Base-by-base conservation (phyloP, 2,888 invertebrate species). In the Synanthedon formicaeformis region DNA sequence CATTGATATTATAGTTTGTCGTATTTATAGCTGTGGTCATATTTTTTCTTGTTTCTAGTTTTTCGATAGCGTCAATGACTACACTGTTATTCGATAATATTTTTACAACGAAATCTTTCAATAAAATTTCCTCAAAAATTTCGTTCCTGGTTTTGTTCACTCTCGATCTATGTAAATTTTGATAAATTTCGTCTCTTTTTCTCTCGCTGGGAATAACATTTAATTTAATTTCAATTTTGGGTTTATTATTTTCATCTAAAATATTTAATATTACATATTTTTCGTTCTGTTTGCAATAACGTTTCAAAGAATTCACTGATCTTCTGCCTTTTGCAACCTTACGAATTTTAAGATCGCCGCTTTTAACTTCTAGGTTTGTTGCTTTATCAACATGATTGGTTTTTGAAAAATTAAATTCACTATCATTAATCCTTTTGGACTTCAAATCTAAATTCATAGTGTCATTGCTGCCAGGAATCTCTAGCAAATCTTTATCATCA, bases 211-310 rank as follows among this genome's bases (percentile, higher is more conserved):
- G 52, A 52, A 27, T 14, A n/a, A 34, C 34, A 10, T 34, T 56
- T 27, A 79, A 50, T 62, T 74, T 73, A 6, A 80, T 75, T 62
- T 76, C 72, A 51, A 78, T 63, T 54, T 61, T 69, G 2, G 73
- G 55, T 10, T 63, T 50, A 1, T 68, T 69, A 5, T 53, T 60
- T 1, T 66, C 58, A 41, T 73, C 65, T 34, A 70, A 49, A n/a
- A 80, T 65, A 56, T 74, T 72, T 6, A 81, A 50, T 41, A 74
- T 52, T 3, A 78, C 54, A 51, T 13, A 5, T 41, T 48, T 54
- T 50, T n/a, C 6, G 5, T 34, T 52, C 12, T 12, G 41, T 53
- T 12, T 12, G 50, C 2, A 34, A 34, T 34, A 8, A 34, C 34
- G 34, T 8, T 34, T 34, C 10, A 34, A 34, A 34, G 10, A 34